These are phyloP conservation scores for Ramazzottius varieornatus DNA, from an alignment of 2,888 invertebrate species.

Conservation along the genomic window DNA sequence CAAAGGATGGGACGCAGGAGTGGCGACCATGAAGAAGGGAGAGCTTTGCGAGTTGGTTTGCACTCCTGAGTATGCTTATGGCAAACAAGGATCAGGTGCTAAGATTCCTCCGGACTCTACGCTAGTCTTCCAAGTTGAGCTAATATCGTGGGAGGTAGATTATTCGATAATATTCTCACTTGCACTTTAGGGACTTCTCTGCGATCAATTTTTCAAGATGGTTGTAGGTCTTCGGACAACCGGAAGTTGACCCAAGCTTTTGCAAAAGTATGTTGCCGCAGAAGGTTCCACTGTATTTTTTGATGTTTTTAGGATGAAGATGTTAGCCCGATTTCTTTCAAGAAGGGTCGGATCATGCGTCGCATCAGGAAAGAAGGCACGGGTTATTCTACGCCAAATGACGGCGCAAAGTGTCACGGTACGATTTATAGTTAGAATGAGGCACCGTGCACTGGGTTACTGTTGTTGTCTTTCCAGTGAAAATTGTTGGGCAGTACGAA, in stretches of 20 bases:
- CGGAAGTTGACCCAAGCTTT: too few species aligned
- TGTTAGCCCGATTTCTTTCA: constrained; percentile 35
- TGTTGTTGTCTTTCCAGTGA: too few species aligned
- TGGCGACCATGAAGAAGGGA: constrained; percentile 71
- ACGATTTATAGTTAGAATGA: constrained; percentile 12
- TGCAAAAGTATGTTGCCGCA: too few species aligned
- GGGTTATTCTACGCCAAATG: constrained; percentile 44
- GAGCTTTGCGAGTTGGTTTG: constrained; percentile 59
- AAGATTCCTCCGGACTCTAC: constrained; percentile 65
- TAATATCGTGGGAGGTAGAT: constrained; percentile 48
- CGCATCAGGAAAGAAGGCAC: constrained; percentile 42
- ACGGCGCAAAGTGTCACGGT: constrained; percentile 58
- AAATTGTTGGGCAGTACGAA: constrained; percentile 31
- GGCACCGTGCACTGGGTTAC: too few species aligned
- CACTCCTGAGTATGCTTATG: constrained; percentile 69
- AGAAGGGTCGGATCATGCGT: constrained; percentile 54
- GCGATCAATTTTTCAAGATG: too few species aligned
- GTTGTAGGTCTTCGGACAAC: too few species aligned
- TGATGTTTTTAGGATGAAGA: constrained; percentile 34
- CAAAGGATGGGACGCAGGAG: constrained; percentile 76
- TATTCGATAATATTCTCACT: neutral
- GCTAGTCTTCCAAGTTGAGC: constrained; percentile 50
- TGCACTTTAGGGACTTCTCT: neutral
- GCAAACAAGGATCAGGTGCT: constrained; percentile 50
- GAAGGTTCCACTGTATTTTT: neutral